Evolutionary conservation across 2,113 vertebrate species (phyloP).

Genomic region (Eupsittula cactorum): DNA sequence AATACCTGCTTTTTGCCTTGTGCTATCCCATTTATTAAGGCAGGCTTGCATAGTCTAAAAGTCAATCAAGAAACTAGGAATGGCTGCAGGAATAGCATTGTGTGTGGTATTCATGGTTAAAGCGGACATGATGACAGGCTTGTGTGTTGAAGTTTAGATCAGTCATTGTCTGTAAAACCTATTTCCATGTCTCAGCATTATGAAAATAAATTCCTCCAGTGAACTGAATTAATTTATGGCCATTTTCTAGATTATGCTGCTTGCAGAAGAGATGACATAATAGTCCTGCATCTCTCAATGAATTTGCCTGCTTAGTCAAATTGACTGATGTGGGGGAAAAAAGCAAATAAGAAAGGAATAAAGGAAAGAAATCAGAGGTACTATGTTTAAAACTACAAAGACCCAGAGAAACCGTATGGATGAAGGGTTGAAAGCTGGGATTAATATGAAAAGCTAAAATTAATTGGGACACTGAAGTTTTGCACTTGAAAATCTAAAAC

Average conservation of each 20-base stretch:
- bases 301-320: neutral
- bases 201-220: neutral
- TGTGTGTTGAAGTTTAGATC: neutral
- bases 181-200: neutral
- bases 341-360: neutral
- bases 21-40: neutral
- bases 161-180: neutral
- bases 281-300: neutral
- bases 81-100: neutral
- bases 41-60: neutral
- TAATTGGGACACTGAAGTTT: neutral
- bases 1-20: neutral
- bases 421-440: neutral
- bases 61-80: neutral
- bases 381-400: neutral
- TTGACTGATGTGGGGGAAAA: neutral
- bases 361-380: neutral
- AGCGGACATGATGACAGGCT: neutral
- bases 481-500: neutral
- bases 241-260: constrained; percentile 21
- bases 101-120: neutral
- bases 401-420: neutral
- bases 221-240: constrained; percentile 12
- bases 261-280: neutral
- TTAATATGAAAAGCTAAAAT: neutral